Evolutionary conservation across 2,888 invertebrate genomes (phyloP).

Genomic region (Drosophila mimica): DNA sequence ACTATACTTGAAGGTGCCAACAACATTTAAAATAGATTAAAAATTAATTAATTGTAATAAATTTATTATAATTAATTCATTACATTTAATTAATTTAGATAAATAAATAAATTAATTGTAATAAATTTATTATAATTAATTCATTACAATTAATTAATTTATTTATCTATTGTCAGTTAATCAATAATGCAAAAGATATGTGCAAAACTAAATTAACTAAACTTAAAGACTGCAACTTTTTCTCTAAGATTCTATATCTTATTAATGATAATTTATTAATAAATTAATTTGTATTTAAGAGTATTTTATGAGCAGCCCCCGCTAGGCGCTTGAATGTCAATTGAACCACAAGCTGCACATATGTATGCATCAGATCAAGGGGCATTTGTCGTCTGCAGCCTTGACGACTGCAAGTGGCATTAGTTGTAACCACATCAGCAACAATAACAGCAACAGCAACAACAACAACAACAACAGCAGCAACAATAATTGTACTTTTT

Average conservation of each 20-base stretch:
- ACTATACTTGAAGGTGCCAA: too few species aligned
- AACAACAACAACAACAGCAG: slow-evolving; percentile 12
- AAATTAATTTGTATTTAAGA: neutral
- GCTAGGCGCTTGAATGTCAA: slow-evolving; percentile 24
- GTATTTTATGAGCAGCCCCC: slow-evolving; percentile 21
- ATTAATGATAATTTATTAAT: neutral
- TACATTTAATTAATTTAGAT: too few species aligned
- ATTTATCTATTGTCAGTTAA: too few species aligned
- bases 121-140: too few species aligned
- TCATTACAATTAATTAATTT: too few species aligned
- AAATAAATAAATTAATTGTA: too few species aligned
- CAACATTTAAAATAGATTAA: too few species aligned
- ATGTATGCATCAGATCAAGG: slow-evolving; percentile 6
- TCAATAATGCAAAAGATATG: neutral
- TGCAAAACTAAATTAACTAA: neutral
- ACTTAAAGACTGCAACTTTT: neutral
- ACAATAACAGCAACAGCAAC: slow-evolving; percentile 19
- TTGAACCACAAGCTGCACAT: slow-evolving; percentile 41
- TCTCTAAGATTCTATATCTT: neutral
- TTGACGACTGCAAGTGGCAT: slow-evolving; percentile 80
- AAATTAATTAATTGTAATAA: too few species aligned
- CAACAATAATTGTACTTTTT: slow-evolving; percentile 53
- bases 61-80: too few species aligned
- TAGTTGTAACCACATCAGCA: slow-evolving; percentile 59
- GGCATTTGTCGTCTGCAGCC: slow-evolving; percentile 64